Percentiles rank a stretch among this genome's conserved stretches.
phyloP scores from a whole-genome alignment of 1,140 invertebrate genomes.

The Cotesia chilonis region DNA sequence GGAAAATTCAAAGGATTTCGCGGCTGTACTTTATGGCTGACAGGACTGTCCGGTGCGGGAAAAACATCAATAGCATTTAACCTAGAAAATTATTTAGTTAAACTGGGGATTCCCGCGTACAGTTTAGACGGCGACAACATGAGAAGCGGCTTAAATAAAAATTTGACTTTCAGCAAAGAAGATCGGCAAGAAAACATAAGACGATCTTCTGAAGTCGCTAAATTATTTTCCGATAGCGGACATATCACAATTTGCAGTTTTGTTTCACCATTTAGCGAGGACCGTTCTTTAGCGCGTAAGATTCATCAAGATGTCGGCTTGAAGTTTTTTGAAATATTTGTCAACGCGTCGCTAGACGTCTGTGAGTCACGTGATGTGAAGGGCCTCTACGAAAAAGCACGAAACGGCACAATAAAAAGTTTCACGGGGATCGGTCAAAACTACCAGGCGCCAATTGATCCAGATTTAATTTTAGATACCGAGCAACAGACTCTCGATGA shows the following conservation, averaged over 20 bases:
- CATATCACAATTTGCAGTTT: slow-evolving; percentile 96
- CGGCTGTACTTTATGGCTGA: slow-evolving; percentile 98
- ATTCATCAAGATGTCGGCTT: slow-evolving; percentile 88
- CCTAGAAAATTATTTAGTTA: slow-evolving; percentile 89
- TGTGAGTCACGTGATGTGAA: slow-evolving; percentile 97
- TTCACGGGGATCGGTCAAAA: slow-evolving; percentile 97
- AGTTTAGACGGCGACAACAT: slow-evolving; percentile 98
- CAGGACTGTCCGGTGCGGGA: slow-evolving; percentile 95
- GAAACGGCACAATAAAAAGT: slow-evolving; percentile 92
- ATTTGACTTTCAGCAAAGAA: slow-evolving; percentile 92
- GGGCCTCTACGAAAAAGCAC: slow-evolving; percentile 97
- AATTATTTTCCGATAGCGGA: slow-evolving; percentile 96
- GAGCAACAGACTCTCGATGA: slow-evolving; percentile 82
- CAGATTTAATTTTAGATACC: slow-evolving; percentile 89
- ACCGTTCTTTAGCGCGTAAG: slow-evolving; percentile 85
- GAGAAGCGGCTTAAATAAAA: slow-evolving; percentile 94
- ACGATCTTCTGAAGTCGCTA: slow-evolving; percentile 96
- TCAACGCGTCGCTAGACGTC: slow-evolving; percentile 92
- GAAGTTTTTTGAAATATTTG: slow-evolving; percentile 96
- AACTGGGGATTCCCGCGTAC: slow-evolving; percentile 90
- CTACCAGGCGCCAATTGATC: slow-evolving; percentile 89
- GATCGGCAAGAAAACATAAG: slow-evolving; percentile 98
- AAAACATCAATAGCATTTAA: slow-evolving; percentile 98
- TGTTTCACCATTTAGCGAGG: slow-evolving; percentile 95
- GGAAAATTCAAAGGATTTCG: slow-evolving; percentile 89